Evolutionary conservation across 2,888 invertebrate genomes (phyloP), one percentile per base, ranked within the genome.

Genomic region (Monopis laevigella): DNA sequence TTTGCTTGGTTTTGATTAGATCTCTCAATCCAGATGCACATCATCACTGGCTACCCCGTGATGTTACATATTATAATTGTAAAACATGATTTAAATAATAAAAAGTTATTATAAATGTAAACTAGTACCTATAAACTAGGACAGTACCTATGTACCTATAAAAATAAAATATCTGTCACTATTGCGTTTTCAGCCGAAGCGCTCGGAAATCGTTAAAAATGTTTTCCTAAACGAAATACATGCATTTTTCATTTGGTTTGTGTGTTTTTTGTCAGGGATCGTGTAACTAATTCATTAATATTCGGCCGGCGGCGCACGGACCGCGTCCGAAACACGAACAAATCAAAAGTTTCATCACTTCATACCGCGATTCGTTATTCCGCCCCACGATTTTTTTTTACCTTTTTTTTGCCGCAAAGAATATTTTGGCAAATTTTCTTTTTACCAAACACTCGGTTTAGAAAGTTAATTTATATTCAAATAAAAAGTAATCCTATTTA

Each of bases 241-340:
- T 46, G 43, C 36, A 40, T 45, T 41, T 46, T 47, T 39, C 46
- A 38, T 45, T 52, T 49, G 38, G 34, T 29, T 14, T 26, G 7
- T 3, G 24, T n/a, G 19, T 42, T 44, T 45, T 45, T 26, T 42
- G 41, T 18, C 17, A 12, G 47, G 29, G 47, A 21, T 14, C 26
- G 16, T 17, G 43, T 35, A 51, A 52, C 58, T 57, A 56, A 58
- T 62, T 62, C 62, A 62, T 63, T 64, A 62, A 58, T 59, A 63
- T 62, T 59, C 63, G 44, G 49, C 44, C 51, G 49, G 51, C 46
- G 49, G 48, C 41, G 39, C 39, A 39, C 49, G 49, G 30, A 5
- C 46, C 47, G 46, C 49, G 47, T 45, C 43, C 34, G 40, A 32
- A 47, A 47, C 30, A 38, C 47, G 42, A 48, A 47, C 51, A 48